Conservation (phyloP, 1,140 invertebrate genomes). For the Heliconius congener region DNA sequence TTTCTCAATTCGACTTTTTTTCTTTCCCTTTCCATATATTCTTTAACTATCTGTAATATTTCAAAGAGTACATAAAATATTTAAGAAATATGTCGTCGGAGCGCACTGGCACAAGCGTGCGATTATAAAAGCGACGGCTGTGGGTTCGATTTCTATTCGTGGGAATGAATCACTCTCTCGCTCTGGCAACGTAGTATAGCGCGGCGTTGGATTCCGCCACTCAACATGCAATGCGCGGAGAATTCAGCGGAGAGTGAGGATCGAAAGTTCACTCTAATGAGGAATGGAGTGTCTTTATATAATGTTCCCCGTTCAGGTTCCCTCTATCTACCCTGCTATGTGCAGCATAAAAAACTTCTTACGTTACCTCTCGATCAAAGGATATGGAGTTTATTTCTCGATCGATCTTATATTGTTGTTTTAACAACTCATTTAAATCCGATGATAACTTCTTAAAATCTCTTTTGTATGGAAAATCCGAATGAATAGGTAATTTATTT, state of each 20-base stretch:
- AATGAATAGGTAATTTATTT: background rate
- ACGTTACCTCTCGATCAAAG: background rate
- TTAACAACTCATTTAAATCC: background rate
- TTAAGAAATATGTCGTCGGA: no score
- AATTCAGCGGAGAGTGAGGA: no score
- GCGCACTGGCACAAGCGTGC: no score
- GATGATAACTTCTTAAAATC: background rate
- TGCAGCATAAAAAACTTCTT: background rate
- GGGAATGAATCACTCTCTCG: no score
- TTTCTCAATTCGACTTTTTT: background rate
- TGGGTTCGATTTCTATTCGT: no score
- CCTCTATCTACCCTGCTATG: background rate
- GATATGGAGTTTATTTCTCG: background rate
- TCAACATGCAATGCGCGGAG: no score
- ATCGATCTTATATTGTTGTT: background rate
- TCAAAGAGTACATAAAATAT: background rate
- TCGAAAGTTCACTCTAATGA: no score
- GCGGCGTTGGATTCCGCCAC: no score
- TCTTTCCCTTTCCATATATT: background rate
- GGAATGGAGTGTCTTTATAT: no score
- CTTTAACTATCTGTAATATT: background rate
- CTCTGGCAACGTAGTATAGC: no score
- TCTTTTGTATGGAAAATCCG: background rate
- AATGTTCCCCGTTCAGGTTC: no score
- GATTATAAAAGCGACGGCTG: no score